Evolutionary conservation across 2,113 vertebrate genomes (phyloP).

Genomic region (Zosterops borbonicus): DNA sequence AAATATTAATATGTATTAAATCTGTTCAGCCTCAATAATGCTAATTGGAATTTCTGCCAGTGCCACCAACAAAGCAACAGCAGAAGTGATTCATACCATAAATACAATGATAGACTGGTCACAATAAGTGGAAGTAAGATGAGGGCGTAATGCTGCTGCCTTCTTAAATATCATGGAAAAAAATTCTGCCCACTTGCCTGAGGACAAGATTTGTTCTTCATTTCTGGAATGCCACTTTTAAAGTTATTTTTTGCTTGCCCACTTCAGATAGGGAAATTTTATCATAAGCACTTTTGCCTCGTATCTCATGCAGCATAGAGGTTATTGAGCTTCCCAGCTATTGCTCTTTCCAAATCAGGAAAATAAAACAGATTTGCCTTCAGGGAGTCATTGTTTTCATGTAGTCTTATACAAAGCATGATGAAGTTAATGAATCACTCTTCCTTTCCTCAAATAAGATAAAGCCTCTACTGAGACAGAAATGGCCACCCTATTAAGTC

Average conservation of each 20-base stretch:
- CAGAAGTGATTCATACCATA: neutral
- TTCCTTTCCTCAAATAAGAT: neutral
- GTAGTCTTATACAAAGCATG: neutral
- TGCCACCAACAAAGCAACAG: neutral
- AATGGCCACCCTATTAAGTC: neutral
- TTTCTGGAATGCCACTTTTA: neutral
- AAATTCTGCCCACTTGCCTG: neutral
- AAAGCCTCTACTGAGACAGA: neutral
- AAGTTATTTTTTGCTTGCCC: neutral
- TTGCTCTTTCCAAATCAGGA: neutral
- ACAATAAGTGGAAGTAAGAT: neutral
- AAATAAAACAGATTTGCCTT: neutral
- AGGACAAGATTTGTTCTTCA: neutral
- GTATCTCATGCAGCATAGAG: neutral
- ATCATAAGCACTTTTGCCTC: neutral
- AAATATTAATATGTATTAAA: neutral
- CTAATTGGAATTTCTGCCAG: neutral
- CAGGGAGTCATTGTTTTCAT: neutral
- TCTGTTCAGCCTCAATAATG: neutral
- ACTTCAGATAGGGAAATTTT: neutral
- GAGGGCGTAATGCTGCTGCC: neutral
- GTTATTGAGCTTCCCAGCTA: neutral
- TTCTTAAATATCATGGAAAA: neutral
- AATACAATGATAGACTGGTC: neutral
- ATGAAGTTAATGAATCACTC: neutral